These are phyloP conservation scores for Spheniscus humboldti DNA, from an alignment of 2,797 vertebrate genomes.

Conservation along the genomic window DNA sequence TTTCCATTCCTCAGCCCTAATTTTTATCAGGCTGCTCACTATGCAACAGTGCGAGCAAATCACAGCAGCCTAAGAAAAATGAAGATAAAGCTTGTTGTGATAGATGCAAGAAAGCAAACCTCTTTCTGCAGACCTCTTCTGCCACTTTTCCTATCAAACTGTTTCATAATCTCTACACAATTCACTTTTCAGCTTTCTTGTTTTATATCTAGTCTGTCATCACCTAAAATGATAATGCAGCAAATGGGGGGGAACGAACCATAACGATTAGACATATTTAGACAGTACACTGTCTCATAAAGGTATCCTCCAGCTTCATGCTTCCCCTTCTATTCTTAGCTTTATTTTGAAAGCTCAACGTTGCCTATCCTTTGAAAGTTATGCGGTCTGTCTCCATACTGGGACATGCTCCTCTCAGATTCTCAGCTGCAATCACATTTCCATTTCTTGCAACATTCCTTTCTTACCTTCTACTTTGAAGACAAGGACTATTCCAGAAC, in stretches of 20 bases:
- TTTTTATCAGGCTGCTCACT: not conserved
- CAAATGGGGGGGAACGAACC: not conserved
- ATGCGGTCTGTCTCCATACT: not conserved
- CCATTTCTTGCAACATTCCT: not conserved
- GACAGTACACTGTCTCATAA: not conserved
- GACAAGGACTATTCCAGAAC: not conserved
- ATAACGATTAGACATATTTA: not conserved
- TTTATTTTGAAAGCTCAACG: not conserved
- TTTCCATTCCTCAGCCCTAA: too few species aligned
- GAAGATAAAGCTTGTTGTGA: not conserved
- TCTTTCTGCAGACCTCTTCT: not conserved
- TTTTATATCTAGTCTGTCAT: not conserved
- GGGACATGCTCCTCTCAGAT: not conserved
- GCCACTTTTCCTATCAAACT: not conserved
- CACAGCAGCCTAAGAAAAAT: not conserved
- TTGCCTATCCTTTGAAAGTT: not conserved
- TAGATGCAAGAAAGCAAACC: not conserved
- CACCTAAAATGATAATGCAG: not conserved
- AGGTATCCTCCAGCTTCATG: not conserved
- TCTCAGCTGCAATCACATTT: not conserved
- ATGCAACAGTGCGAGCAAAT: not conserved
- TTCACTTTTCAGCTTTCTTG: not conserved
- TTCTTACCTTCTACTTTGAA: not conserved
- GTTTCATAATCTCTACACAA: not conserved
- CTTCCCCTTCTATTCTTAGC: not conserved